phyloP scores from a whole-genome alignment of 1,140 invertebrate species.

The Psix sp. region DNA sequence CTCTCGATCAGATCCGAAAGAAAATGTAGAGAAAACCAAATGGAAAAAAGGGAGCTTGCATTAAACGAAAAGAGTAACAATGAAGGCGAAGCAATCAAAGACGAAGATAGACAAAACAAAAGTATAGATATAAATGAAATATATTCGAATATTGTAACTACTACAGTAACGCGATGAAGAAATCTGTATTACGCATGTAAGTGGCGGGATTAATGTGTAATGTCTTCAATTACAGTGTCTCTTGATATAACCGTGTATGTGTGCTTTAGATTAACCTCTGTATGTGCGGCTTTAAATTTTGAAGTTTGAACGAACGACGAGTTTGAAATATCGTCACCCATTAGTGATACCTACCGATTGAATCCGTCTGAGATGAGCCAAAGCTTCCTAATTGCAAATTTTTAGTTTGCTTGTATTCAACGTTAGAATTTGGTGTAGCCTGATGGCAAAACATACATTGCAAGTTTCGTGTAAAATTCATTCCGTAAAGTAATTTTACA shows the following conservation, averaged over 20 bases:
- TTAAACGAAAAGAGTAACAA: too few species aligned
- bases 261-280: constrained; percentile 61
- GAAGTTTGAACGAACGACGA: constrained; percentile 31
- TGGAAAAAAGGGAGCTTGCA: constrained; percentile 9
- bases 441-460: too few species aligned
- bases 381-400: neutral
- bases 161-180: constrained; percentile 49
- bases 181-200: constrained; percentile 54
- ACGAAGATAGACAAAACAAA: constrained; percentile 37
- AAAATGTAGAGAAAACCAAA: constrained; percentile 1
- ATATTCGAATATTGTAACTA: constrained; percentile 55
- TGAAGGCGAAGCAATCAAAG: constrained; percentile 52
- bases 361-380: constrained; percentile 24
- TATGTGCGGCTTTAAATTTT: constrained; percentile 56
- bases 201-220: constrained; percentile 51
- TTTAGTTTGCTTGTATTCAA: neutral
- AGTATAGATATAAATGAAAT: constrained; percentile 47
- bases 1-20: too few species aligned
- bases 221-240: constrained; percentile 58
- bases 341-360: constrained; percentile 32
- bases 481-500: too few species aligned
- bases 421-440: too few species aligned
- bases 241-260: constrained; percentile 61
- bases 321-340: constrained; percentile 32
- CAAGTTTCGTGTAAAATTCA: too few species aligned